Evolutionary conservation across 2,113 vertebrate species (phyloP).

Genomic region (Lepisosteus oculatus): DNA sequence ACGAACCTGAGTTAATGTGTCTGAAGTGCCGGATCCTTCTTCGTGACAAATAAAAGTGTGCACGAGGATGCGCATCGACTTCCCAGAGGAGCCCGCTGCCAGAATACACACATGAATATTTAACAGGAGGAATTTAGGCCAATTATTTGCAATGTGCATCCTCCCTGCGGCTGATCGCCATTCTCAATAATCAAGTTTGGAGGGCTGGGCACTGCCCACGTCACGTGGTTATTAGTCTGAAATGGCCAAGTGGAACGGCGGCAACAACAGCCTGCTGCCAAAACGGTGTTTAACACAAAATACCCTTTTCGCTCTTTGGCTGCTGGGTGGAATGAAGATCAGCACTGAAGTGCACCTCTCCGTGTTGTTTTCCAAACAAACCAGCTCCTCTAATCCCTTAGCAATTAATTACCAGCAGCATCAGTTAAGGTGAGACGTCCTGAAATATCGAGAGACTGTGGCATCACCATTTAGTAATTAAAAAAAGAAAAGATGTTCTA

Average conservation of each 20-base stretch:
- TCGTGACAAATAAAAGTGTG: constrained; percentile 23
- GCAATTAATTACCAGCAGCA: constrained; percentile 6
- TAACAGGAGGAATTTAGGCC: constrained; percentile 25
- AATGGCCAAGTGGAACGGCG: neutral
- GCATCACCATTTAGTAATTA: neutral
- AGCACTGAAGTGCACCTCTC: neutral
- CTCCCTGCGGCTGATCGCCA: constrained; percentile 37
- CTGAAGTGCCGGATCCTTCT: constrained; percentile 10
- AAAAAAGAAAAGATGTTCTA: constrained; percentile 2
- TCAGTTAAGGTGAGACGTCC: constrained; percentile 1
- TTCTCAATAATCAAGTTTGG: constrained; percentile 28
- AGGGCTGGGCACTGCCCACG: constrained; percentile 1
- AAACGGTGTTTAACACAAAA: neutral
- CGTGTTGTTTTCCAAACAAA: neutral
- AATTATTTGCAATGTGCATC: constrained; percentile 27
- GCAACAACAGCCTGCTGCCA: neutral
- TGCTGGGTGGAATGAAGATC: neutral
- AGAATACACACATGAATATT: constrained; percentile 42
- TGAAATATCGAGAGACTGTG: neutral
- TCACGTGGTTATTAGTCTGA: constrained; percentile 28
- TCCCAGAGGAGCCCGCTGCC: constrained; percentile 2
- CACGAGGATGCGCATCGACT: constrained; percentile 17
- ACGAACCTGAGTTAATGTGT: constrained; percentile 4
- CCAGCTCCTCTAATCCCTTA: neutral
- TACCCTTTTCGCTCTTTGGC: neutral